Base-by-base conservation (phyloP, 2,113 vertebrate genomes). In the Otis tarda region DNA sequence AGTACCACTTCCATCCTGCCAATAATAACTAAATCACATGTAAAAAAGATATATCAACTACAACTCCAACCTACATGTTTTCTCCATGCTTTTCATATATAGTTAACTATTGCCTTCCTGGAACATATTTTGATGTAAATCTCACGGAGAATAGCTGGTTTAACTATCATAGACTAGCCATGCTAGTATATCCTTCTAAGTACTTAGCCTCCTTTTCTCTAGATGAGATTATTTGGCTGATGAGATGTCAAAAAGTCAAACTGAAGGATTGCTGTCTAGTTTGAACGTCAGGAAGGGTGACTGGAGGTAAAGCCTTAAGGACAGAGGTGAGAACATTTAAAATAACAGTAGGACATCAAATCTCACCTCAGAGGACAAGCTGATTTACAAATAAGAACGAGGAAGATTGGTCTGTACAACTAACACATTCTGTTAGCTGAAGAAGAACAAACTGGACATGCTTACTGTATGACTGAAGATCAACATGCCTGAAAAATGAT, bases 381-480 rank as follows among this genome's bases (percentile, higher is more conserved):
- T 90, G 88, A 90, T 96, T 64, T 84, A 63, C 47, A 94, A 43
- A 76, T 78, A 81, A 67, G n/a, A 91, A 83, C 59, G 43, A 92
- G 24, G 60, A 94, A 89, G 52, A 96, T 57, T 57, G 30, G 22
- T 52, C 74, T 87, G 52, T 61, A 87, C n/a, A 67, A 76, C 65
- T 61, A 80, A 80, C n/a, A 52, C 67, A 39, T 20, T 89, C 35
- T 95, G 87, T 92, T 88, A 86, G 53, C 70, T 95, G 59, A 95
- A 92, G 59, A 96, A 96, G 49, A 95, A 95, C 77, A 93, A 80
- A 97, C 21, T 57, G 39, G 79, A 53, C 75, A 30, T 78, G 59
- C 91, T 97, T 96, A 77, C 87, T 92, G 70, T 68, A 76, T 30
- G 88, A 93, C 5, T 97, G 77, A 96, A 96, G 92, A 95, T 96